A percentile compares a stretch with the other conserved stretches of the same genome.
These are phyloP conservation scores for Leptopterna dolabrata DNA, from an alignment of 2,888 invertebrate species.

Conservation along the genomic window DNA sequence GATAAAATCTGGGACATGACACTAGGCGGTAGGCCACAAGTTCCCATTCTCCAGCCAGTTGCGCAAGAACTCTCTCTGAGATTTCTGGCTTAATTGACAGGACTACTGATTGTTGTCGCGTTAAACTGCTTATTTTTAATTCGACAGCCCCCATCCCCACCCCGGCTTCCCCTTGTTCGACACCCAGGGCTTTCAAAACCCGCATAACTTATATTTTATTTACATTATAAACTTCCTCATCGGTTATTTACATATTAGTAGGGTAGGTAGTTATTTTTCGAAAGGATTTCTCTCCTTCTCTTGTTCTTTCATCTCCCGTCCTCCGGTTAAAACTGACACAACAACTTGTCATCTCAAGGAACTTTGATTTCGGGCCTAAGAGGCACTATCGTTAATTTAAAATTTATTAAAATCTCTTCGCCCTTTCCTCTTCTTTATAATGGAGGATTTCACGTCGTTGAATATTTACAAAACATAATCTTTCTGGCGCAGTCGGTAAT, in stretches of 20 bases:
- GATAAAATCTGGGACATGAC: background rate
- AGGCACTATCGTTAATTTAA: background rate
- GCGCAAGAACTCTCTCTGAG: background rate
- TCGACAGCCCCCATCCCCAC: too few species aligned
- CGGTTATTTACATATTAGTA: slow-evolving; percentile 22
- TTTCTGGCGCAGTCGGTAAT: too few species aligned
- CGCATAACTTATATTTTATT: slow-evolving; percentile 5
- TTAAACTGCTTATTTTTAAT: background rate
- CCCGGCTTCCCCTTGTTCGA: background rate
- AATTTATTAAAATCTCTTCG: slow-evolving; percentile 22
- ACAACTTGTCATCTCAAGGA: slow-evolving; percentile 10
- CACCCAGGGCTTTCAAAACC: background rate
- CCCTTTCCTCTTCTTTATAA: background rate
- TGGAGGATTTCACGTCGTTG: too few species aligned
- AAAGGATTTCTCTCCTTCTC: background rate
- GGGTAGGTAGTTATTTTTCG: background rate
- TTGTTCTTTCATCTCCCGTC: background rate
- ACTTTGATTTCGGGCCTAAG: background rate
- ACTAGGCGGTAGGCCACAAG: background rate
- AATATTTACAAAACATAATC: too few species aligned
- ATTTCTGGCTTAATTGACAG: background rate
- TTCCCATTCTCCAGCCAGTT: background rate
- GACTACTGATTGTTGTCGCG: background rate
- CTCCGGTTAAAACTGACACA: slow-evolving; percentile 15
- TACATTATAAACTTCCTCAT: slow-evolving; percentile 21